A percentile compares a stretch with the other conserved stretches of the same genome.
Conservation (phyloP, 2,888 invertebrate species). For the Drosophila paucipuncta region DNA sequence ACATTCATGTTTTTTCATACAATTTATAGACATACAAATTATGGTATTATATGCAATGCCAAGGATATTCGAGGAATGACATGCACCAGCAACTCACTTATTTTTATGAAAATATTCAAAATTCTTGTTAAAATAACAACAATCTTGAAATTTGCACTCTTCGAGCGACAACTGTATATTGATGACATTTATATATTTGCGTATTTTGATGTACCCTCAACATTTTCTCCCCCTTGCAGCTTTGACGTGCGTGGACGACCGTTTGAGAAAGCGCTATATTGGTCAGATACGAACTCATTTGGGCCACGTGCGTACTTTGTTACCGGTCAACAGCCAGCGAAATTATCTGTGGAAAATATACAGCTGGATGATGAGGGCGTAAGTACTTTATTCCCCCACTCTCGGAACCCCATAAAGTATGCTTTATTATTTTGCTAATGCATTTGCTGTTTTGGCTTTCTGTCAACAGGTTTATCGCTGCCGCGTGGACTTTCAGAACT, state of each 20-base stretch:
- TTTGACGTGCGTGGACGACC: constrained; percentile 94
- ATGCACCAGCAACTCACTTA: neutral
- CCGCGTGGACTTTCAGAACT: constrained; percentile 95
- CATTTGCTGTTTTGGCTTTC: constrained; percentile 24
- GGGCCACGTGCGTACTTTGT: constrained; percentile 95
- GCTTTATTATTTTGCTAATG: constrained; percentile 39
- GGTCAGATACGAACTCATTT: constrained; percentile 93
- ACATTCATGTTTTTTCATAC: neutral
- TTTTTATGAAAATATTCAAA: neutral
- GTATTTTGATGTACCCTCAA: constrained; percentile 10
- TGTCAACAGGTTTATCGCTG: constrained; percentile 89
- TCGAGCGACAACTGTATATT: neutral
- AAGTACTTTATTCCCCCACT: constrained; percentile 57
- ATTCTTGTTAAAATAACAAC: too few relatives aligned
- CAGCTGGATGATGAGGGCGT: constrained; percentile 94
- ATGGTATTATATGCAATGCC: neutral
- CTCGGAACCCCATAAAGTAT: constrained; percentile 4
- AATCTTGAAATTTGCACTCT: neutral
- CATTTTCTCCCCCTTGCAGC: constrained; percentile 86
- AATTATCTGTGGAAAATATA: constrained; percentile 92
- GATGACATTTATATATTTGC: constrained; percentile 15
- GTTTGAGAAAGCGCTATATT: constrained; percentile 92
- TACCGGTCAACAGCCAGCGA: constrained; percentile 92
- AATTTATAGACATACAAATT: neutral
- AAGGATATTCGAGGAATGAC: neutral